Percentiles rank a stretch among this genome's conserved stretches.
Evolutionary conservation across 2,113 vertebrate species (phyloP).

Genomic region (Condylura cristata): DNA sequence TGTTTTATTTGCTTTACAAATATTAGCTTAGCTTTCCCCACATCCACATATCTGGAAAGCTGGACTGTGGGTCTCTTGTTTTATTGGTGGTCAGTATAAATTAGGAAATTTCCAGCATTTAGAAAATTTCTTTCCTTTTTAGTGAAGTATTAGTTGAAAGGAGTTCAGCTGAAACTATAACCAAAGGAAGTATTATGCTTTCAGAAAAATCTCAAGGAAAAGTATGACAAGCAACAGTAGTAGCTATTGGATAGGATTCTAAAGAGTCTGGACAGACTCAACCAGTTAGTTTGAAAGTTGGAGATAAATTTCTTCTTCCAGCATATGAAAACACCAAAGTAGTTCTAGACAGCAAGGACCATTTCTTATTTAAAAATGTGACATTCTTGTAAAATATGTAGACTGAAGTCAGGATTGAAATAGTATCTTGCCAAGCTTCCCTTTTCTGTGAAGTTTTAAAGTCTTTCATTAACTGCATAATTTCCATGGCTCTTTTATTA

Average conservation of each 20-base stretch:
- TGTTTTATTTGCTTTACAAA: not conserved
- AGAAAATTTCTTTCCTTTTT: slow-evolving; percentile 96
- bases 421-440: slow-evolving; percentile 76
- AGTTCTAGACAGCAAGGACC: slow-evolving; percentile 96
- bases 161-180: slow-evolving; percentile 91
- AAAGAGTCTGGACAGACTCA: slow-evolving; percentile 92
- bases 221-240: slow-evolving; percentile 94
- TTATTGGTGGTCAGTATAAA: slow-evolving; percentile 66
- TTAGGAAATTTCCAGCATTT: slow-evolving; percentile 85
- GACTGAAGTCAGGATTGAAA: slow-evolving; percentile 86
- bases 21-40: not conserved
- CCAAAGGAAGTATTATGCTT: slow-evolving; percentile 98
- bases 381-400: slow-evolving; percentile 96
- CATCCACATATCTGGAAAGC: slow-evolving; percentile 15
- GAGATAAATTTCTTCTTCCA: slow-evolving; percentile 97
- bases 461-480: slow-evolving; percentile 95
- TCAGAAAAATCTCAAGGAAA: slow-evolving; percentile 98
- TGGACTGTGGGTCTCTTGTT: not conserved
- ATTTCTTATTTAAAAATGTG: slow-evolving; percentile 97
- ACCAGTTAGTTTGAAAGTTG: slow-evolving; percentile 94
- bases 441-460: slow-evolving; percentile 84
- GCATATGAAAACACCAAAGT: slow-evolving; percentile 99
- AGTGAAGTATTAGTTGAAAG: slow-evolving; percentile 97
- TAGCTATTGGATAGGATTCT: slow-evolving; percentile 92
- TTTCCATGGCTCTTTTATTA: slow-evolving; percentile 85